Percentiles rank a stretch among this genome's conserved stretches.
phyloP scores from a whole-genome alignment of 1,140 invertebrate genomes.

The Drosophila oshimai region DNA sequence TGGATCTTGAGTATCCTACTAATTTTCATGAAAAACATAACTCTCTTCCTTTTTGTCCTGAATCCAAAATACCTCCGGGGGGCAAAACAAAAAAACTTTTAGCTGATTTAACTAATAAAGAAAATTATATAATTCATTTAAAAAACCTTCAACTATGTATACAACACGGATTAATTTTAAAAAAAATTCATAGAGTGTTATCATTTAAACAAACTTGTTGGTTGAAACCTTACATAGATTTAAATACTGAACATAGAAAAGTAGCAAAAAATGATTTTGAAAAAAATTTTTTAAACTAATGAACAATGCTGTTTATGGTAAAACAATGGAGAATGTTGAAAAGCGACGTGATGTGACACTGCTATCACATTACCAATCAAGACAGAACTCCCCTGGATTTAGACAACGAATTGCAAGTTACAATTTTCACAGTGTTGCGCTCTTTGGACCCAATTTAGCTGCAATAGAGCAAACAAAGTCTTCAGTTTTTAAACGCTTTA shows the following conservation, averaged over 20 bases:
- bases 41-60: no score
- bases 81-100: no score
- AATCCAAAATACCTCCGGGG: no score
- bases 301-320: neutral
- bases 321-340: neutral
- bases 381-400: neutral
- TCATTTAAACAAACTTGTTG: neutral
- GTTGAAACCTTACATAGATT: neutral
- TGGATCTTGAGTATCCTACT: no score
- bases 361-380: neutral
- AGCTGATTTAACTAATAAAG: no score
- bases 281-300: neutral
- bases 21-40: no score
- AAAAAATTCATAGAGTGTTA: neutral
- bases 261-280: neutral
- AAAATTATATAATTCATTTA: no score
- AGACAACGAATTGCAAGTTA: neutral
- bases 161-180: no score
- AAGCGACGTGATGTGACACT: neutral
- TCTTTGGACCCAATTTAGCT: neutral
- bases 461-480: neutral
- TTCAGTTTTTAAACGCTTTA: no score
- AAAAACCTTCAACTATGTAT: no score
- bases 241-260: neutral
- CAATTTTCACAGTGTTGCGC: constrained; percentile 1